phyloP scores from a whole-genome alignment of 2,888 invertebrate species.

The Elaeidobius kamerunicus region DNA sequence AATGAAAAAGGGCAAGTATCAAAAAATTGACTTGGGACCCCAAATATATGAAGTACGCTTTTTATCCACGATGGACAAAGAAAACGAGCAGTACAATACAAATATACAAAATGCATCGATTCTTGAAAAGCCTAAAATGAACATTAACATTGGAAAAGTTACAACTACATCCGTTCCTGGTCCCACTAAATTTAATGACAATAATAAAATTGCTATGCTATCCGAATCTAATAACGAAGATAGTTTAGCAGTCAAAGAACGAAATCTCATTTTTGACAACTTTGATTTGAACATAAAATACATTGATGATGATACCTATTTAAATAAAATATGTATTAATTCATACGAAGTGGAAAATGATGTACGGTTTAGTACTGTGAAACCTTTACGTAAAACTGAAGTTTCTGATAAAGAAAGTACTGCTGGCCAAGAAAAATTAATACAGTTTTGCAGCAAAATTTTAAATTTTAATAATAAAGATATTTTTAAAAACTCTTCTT shows the following conservation, averaged over 20 bases:
- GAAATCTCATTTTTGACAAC: background rate
- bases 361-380: no score
- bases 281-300: no score
- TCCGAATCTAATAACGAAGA: no score
- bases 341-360: no score
- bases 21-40: slow-evolving; percentile 24
- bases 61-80: slow-evolving; percentile 32
- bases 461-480: slow-evolving; percentile 5
- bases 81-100: slow-evolving; percentile 1
- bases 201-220: no score
- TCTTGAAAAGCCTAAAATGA: slow-evolving; percentile 1
- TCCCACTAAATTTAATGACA: no score
- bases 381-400: background rate
- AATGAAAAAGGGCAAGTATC: slow-evolving; percentile 26
- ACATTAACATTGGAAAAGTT: slow-evolving; percentile 5
- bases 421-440: slow-evolving; percentile 2
- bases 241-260: background rate
- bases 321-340: no score
- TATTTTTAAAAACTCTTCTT: slow-evolving; percentile 6
- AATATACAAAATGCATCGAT: background rate
- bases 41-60: slow-evolving; percentile 39
- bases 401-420: background rate
- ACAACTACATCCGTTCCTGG: no score
- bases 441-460: slow-evolving; percentile 7
- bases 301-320: no score